Evolutionary conservation across 2,888 invertebrate species (phyloP).

Genomic region (Chalcis sispes): DNA sequence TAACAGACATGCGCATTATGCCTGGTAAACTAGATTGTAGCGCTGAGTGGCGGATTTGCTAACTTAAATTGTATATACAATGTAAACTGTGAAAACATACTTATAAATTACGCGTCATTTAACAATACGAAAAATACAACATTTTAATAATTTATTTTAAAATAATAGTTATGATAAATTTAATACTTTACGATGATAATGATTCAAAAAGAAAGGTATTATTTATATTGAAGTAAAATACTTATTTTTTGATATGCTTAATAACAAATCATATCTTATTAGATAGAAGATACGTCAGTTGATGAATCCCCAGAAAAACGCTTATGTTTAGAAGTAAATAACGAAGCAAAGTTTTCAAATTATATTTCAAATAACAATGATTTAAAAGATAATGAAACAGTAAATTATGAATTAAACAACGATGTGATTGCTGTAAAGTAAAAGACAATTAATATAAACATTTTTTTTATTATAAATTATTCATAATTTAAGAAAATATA

Average conservation of each 20-base stretch:
- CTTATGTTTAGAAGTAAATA: slow-evolving; percentile 4
- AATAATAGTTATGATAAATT: no score
- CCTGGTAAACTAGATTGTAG: no score
- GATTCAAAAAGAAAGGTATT: slow-evolving; percentile 63
- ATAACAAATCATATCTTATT: slow-evolving; percentile 14
- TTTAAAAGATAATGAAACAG: background rate
- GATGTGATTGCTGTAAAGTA: background rate
- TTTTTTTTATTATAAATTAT: no score
- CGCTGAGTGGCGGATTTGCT: no score
- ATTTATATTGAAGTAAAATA: slow-evolving; percentile 3
- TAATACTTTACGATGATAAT: slow-evolving; percentile 50
- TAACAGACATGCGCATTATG: no score
- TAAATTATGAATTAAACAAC: background rate
- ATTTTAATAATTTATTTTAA: no score
- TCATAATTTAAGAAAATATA: no score
- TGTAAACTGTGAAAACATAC: no score
- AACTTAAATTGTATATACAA: no score
- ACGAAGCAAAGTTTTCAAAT: slow-evolving; percentile 1
- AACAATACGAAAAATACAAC: no score
- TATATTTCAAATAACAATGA: slow-evolving; percentile 1
- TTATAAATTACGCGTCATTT: no score
- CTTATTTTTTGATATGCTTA: background rate
- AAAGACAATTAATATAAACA: background rate
- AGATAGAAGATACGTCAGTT: slow-evolving; percentile 40
- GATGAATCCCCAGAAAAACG: slow-evolving; percentile 49